These are phyloP conservation scores for Thecocarcelia acutangulata DNA, from an alignment of 2,888 invertebrate species.

Conservation along the genomic window DNA sequence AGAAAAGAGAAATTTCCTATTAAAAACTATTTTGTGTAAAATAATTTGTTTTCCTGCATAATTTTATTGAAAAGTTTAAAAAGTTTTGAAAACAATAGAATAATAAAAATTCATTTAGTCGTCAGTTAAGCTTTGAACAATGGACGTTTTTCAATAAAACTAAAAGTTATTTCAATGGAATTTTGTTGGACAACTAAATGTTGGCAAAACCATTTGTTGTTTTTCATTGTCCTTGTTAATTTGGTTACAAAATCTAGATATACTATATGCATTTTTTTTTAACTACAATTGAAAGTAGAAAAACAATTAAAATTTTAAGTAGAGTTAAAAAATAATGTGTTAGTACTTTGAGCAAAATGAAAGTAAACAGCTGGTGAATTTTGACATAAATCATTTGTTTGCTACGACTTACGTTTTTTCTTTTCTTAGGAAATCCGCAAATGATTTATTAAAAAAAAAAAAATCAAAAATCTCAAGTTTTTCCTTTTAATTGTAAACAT, in stretches of 20 bases:
- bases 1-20: too few relatives aligned
- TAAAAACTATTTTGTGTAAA: too few relatives aligned
- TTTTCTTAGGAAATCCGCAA: background rate
- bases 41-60: too few relatives aligned
- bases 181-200: conserved; percentile 13
- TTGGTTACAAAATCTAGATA: background rate
- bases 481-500: too few relatives aligned
- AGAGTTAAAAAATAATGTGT: background rate
- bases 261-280: background rate
- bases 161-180: conserved; percentile 8
- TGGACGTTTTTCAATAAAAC: background rate
- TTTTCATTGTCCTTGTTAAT: conserved; percentile 8
- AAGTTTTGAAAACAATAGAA: conserved; percentile 18
- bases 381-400: background rate
- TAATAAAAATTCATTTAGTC: background rate
- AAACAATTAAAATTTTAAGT: background rate
- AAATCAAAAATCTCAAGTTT: too few relatives aligned
- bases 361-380: conserved; percentile 3
- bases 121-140: conserved; percentile 12
- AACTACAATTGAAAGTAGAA: background rate
- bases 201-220: background rate
- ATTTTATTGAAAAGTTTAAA: background rate
- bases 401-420: background rate
- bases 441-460: too few relatives aligned
- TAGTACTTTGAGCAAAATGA: background rate